phyloP scores from a whole-genome alignment of 2,888 invertebrate species.

The Polia nebulosa region DNA sequence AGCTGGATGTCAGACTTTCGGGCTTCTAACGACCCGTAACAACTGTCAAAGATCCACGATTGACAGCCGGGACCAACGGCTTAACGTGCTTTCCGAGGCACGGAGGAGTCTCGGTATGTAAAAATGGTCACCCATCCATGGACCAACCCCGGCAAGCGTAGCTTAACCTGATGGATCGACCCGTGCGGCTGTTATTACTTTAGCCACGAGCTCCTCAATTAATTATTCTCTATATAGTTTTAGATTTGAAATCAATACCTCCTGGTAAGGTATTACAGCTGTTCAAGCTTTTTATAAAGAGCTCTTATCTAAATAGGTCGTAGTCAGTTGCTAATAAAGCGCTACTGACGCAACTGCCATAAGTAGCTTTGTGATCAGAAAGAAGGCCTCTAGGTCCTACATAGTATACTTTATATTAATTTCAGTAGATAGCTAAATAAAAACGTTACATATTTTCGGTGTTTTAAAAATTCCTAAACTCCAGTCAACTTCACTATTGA shows the following conservation, averaged over 20 bases:
- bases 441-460: not conserved
- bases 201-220: too few relatives aligned
- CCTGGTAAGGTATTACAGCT: not conserved
- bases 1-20: too few relatives aligned
- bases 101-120: too few relatives aligned
- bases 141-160: too few relatives aligned
- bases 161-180: too few relatives aligned
- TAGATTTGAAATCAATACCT: conserved; percentile 28
- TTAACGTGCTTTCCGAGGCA: too few relatives aligned
- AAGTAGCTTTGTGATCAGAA: not conserved
- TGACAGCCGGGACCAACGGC: too few relatives aligned
- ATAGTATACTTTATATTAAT: not conserved
- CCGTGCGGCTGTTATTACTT: too few relatives aligned
- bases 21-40: too few relatives aligned
- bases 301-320: conserved; percentile 31
- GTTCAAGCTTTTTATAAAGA: not conserved
- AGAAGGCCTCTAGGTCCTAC: not conserved
- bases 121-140: too few relatives aligned
- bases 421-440: not conserved
- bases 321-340: conserved; percentile 21
- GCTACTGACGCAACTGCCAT: conserved; percentile 13
- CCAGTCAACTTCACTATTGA: conserved; percentile 21
- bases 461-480: conserved; percentile 13
- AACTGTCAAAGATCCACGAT: too few relatives aligned
- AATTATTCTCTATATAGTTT: conserved; percentile 9